Base-by-base conservation (phyloP, 2,113 vertebrate species). In the Dinomys branickii region DNA sequence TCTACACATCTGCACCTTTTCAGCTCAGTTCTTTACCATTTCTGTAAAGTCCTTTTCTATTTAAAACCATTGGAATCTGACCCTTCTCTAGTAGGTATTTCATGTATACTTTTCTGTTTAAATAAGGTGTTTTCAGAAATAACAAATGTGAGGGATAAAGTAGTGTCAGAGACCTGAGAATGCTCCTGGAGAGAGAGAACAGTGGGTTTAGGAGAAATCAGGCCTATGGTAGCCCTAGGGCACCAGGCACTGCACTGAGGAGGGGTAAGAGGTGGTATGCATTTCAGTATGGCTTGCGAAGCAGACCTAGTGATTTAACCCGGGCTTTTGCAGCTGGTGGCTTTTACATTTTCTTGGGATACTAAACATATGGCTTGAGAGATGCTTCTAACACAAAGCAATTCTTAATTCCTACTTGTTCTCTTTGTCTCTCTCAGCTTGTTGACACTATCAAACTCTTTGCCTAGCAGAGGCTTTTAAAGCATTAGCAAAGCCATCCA, bases 141-240 rank as follows among this genome's bases (percentile, higher is more conserved):
- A 44, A 41, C 16, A 56, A 35, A 65, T 85, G 38, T 41, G 52
- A 90, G 52, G 81, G 54, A 41, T 47, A 7, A 86, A 77, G 65
- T 47, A 61, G 12, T 14, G 19, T 61, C 35, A 92, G 61, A 90
- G 63, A 82, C 33, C 16, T 38, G 77, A 90, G 30, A 63, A 41
- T 38, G 61, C 86, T 75, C 59, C 14, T 4, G 47, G 26, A 11
- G 16, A 87, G 10, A 22, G 44, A 38, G 38, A 61, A 44, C 61
- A 88, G 47, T 56, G 44, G 54, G 16, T 30, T 71, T 26, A 7
- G 14, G 10, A 52, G 58, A 33, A 83, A 33, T 17, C 33, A 5
- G 1, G 0, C 30, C 50, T 28, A 14, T 17, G 41, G 59, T 4
- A 47, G 7, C 19, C 0, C 2, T 0, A 14, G 16, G 14, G 24